Evolutionary conservation across 2,113 vertebrate genomes (phyloP).

Genomic region (Numida meleagris): DNA sequence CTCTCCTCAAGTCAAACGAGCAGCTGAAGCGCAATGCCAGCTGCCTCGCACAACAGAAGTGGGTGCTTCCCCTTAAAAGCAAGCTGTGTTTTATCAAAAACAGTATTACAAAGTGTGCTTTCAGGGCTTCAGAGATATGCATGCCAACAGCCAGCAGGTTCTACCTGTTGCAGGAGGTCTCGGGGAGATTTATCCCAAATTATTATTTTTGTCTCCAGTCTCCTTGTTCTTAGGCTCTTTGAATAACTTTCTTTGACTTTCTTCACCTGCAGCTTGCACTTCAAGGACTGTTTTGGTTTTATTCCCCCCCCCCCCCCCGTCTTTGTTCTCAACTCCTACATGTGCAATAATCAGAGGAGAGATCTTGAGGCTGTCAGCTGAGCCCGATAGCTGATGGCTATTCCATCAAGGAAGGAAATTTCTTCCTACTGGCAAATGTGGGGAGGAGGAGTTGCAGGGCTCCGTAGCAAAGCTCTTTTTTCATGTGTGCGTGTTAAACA

Average conservation of each 20-base stretch:
- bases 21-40: background rate
- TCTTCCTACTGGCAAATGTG: background rate
- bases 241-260: constrained; percentile 21
- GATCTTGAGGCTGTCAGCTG: constrained; percentile 28
- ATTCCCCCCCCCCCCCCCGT: fast-evolving
- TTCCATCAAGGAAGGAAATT: background rate
- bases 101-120: background rate
- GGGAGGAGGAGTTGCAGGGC: background rate
- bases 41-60: background rate
- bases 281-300: background rate
- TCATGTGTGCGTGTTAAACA: fast-evolving
- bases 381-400: background rate
- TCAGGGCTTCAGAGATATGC: background rate
- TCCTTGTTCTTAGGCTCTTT: background rate
- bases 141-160: background rate
- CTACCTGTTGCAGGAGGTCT: constrained; percentile 8
- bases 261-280: background rate
- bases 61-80: constrained; percentile 31
- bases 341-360: background rate
- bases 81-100: background rate
- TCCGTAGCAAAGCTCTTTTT: background rate
- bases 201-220: background rate
- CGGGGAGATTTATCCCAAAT: constrained; percentile 8
- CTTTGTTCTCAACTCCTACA: background rate
- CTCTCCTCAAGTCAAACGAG: background rate